Conservation (phyloP, 2,888 invertebrate genomes). For the Sminthurinus aureus region DNA sequence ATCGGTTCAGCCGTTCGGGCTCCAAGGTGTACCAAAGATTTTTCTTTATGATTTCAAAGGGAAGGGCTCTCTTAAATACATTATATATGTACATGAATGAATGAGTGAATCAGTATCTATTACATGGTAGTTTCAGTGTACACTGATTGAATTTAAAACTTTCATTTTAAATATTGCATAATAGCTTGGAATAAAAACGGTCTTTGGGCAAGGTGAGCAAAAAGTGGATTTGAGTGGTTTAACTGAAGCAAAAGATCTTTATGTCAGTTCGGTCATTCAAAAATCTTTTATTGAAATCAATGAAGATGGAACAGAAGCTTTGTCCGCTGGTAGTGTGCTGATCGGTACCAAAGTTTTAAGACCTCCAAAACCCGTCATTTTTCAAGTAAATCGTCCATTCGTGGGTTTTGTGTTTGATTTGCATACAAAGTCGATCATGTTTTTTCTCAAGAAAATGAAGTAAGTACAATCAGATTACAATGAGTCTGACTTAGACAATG, state of each 20-base stretch:
- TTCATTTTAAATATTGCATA: not conserved
- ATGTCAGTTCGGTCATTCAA: not conserved
- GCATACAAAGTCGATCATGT: conserved; percentile 19
- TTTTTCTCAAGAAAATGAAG: conserved; percentile 21
- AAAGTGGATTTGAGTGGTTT: not conserved
- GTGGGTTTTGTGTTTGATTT: conserved; percentile 19
- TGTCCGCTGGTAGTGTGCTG: not conserved
- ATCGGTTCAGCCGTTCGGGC: too few species aligned
- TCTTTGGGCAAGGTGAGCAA: not conserved
- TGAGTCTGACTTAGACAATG: too few species aligned
- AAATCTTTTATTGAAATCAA: conserved; percentile 6
- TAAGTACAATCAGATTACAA: not conserved
- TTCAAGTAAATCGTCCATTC: conserved; percentile 26
- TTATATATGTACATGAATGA: too few species aligned
- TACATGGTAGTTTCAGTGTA: too few species aligned
- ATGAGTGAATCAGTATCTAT: too few species aligned
- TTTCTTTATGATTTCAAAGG: too few species aligned
- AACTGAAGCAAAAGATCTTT: not conserved
- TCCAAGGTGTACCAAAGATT: too few species aligned
- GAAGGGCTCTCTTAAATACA: too few species aligned
- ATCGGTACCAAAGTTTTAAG: conserved; percentile 1
- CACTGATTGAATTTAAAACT: not conserved
- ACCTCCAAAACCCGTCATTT: not conserved
- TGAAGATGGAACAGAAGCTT: not conserved
- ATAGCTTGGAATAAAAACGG: conserved; percentile 2